Evolutionary conservation across 2,797 vertebrate species (phyloP).

Genomic region (Lepilemur ruficaudatus): DNA sequence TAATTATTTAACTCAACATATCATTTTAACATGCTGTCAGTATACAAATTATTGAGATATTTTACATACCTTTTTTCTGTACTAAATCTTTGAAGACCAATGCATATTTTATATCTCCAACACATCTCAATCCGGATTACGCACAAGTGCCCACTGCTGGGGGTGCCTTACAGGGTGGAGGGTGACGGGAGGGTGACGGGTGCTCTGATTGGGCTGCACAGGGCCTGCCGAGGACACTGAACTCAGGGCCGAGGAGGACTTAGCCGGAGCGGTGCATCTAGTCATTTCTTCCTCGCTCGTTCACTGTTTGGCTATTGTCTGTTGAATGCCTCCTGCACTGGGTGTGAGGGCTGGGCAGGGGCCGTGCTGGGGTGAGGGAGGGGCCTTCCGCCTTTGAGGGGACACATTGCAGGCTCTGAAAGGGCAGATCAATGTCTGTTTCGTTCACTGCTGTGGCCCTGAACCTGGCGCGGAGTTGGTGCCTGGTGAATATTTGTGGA

Average conservation of each 20-base stretch:
- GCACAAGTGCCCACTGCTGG: not conserved
- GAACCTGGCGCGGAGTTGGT: not conserved
- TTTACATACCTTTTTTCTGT: not conserved
- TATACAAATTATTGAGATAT: not conserved
- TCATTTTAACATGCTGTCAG: not conserved
- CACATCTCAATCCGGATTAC: not conserved
- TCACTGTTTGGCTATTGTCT: not conserved
- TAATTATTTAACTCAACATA: not conserved
- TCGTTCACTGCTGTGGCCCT: not conserved
- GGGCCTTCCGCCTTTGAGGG: not conserved
- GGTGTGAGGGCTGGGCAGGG: not conserved
- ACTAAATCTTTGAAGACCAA: not conserved
- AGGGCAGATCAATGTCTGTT: not conserved
- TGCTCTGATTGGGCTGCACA: not conserved
- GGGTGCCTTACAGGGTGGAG: not conserved
- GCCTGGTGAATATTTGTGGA: not conserved
- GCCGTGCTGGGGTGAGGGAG: not conserved
- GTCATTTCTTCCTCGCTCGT: not conserved
- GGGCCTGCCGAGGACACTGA: not conserved
- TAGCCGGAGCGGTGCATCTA: fast-evolving
- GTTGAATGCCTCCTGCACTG: not conserved
- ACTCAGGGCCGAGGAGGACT: not conserved
- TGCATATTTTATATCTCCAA: not conserved
- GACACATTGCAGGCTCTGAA: not conserved
- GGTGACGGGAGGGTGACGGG: not conserved